phyloP scores from a whole-genome alignment of 2,113 vertebrate genomes.

The Syngnathus typhle region DNA sequence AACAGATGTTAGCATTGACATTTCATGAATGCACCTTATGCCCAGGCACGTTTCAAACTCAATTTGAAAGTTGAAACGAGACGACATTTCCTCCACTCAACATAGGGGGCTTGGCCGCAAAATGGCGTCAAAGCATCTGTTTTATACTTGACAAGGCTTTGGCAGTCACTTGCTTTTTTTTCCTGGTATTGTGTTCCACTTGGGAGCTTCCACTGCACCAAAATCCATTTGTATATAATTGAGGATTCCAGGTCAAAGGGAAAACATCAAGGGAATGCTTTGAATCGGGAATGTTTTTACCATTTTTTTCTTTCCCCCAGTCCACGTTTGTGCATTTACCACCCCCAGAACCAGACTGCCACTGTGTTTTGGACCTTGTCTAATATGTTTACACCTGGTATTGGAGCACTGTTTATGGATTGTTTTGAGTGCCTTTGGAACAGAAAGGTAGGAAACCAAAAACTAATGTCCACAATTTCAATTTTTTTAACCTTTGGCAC shows the following conservation, averaged over 20 bases:
- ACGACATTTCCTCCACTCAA: too few relatives aligned
- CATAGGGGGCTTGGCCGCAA: background rate
- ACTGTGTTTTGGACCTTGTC: constrained; percentile 20
- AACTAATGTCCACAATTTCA: constrained; percentile 32
- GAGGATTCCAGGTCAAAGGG: constrained; percentile 33
- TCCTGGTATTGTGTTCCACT: background rate
- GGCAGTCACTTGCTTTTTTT: background rate
- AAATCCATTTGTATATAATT: background rate
- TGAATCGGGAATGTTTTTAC: constrained; percentile 9
- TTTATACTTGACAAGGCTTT: background rate
- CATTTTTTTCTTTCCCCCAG: background rate
- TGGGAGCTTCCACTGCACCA: background rate
- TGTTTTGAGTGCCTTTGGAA: constrained; percentile 2
- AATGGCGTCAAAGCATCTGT: background rate
- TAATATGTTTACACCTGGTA: constrained; percentile 55
- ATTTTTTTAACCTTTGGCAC: constrained; percentile 36
- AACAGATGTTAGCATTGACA: background rate
- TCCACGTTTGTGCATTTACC: background rate
- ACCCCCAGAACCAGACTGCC: constrained; percentile 1
- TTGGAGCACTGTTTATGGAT: constrained; percentile 23
- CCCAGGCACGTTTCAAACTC: background rate
- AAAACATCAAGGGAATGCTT: constrained; percentile 42
- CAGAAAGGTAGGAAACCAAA: constrained; percentile 50
- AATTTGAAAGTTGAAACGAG: background rate
- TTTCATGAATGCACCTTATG: background rate